phyloP scores from a whole-genome alignment of 2,888 invertebrate species.

The Melitaea athalia region DNA sequence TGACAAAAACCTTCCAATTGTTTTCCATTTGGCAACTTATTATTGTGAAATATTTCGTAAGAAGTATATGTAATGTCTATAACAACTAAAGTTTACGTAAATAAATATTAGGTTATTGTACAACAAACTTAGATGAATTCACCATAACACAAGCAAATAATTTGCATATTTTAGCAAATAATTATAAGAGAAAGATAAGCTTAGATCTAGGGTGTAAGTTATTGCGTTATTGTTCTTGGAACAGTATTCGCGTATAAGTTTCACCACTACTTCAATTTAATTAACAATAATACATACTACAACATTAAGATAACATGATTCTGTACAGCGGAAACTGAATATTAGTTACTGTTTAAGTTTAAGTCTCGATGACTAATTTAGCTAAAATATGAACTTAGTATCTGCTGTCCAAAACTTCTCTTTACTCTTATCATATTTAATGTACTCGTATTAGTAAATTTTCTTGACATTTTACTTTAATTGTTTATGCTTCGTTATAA shows the following conservation, averaged over 20 bases:
- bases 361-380: constrained; percentile 10
- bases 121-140: background rate
- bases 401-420: background rate
- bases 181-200: constrained; percentile 13
- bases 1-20: constrained; percentile 58
- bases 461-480: background rate
- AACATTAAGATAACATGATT: constrained; percentile 9
- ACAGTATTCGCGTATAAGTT: constrained; percentile 9
- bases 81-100: background rate
- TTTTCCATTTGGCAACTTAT: constrained; percentile 63
- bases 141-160: background rate
- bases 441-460: background rate
- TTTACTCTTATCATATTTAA: background rate
- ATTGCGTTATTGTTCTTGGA: constrained; percentile 7
- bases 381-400: constrained; percentile 1
- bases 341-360: background rate
- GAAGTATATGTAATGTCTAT: constrained; percentile 42
- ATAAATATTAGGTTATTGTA: background rate
- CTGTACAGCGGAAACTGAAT: constrained; percentile 3
- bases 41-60: constrained; percentile 58
- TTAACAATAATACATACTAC: constrained; percentile 12
- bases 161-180: constrained; percentile 8
- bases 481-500: background rate
- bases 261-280: constrained; percentile 9
- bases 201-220: constrained; percentile 6